Percentiles rank a stretch among this genome's conserved stretches.
These are phyloP conservation scores for Lasioglossum malachurum DNA, from an alignment of 2,888 invertebrate genomes.

Conservation along the genomic window DNA sequence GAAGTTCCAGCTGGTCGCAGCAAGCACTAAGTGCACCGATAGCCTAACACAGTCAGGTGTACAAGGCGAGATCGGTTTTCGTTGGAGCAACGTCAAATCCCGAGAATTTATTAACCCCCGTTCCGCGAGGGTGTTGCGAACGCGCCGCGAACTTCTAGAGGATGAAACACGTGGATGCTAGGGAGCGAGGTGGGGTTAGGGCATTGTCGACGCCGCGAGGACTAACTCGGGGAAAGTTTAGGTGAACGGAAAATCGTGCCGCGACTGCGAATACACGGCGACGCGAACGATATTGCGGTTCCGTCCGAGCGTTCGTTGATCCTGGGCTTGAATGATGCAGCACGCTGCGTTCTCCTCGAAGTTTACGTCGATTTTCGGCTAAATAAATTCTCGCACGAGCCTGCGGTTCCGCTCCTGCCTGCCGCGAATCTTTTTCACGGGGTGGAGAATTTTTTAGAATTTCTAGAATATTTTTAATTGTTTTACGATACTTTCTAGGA, in stretches of 20 bases:
- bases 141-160: constrained; percentile 7
- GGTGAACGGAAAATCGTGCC: constrained; percentile 1
- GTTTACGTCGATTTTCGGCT: background rate
- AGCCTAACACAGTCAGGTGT: background rate
- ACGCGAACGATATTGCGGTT: constrained; percentile 8
- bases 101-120: constrained; percentile 32
- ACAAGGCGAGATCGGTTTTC: constrained; percentile 21
- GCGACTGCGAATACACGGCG: constrained; percentile 14
- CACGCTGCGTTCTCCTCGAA: background rate
- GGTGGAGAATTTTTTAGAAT: background rate
- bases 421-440: background rate
- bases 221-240: constrained; percentile 27
- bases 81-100: background rate
- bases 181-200: background rate
- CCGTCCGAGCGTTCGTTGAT: background rate
- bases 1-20: background rate
- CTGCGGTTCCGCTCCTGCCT: too few species aligned
- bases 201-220: constrained; percentile 22
- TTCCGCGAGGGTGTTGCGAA: background rate
- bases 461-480: background rate
- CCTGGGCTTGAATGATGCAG: constrained; percentile 3
- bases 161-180: background rate
- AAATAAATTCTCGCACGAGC: background rate
- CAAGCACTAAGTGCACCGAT: background rate
- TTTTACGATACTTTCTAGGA: background rate